These are phyloP conservation scores for Balearica regulorum DNA, from an alignment of 2,797 vertebrate species.

Conservation along the genomic window DNA sequence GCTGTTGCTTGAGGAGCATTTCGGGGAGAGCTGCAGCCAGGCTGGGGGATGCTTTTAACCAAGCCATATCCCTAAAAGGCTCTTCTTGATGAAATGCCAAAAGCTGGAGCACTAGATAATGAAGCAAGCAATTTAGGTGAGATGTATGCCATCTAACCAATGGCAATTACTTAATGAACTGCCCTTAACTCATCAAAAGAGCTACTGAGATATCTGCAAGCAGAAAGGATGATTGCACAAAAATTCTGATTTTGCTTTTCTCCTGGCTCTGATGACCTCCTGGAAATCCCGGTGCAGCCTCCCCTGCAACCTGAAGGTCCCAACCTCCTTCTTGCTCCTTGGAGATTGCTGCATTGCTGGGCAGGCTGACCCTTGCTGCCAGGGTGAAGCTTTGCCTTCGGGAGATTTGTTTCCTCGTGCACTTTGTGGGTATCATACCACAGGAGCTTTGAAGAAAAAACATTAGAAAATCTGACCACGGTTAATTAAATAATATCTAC, in stretches of 20 bases:
- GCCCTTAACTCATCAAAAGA: background rate
- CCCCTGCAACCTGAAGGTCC: background rate
- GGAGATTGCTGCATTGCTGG: background rate
- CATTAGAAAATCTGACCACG: background rate
- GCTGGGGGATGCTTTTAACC: background rate
- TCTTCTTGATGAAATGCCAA: constrained; percentile 19
- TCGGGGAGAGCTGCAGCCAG: background rate
- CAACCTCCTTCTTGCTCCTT: background rate
- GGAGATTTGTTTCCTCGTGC: background rate
- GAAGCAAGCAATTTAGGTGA: background rate
- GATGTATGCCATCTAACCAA: background rate
- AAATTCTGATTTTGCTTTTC: background rate
- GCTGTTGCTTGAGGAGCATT: background rate
- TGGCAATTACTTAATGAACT: background rate
- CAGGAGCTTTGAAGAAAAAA: background rate
- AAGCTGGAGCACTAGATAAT: background rate
- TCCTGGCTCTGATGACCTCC: background rate
- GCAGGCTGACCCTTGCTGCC: background rate
- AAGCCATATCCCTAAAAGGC: background rate
- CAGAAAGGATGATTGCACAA: background rate
- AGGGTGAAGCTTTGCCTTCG: background rate
- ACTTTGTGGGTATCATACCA: background rate
- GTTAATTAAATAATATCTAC: background rate
- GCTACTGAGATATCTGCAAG: background rate
- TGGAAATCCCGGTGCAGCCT: background rate